Conservation (phyloP, 2,888 invertebrate species). For the Philereme vetulata region DNA sequence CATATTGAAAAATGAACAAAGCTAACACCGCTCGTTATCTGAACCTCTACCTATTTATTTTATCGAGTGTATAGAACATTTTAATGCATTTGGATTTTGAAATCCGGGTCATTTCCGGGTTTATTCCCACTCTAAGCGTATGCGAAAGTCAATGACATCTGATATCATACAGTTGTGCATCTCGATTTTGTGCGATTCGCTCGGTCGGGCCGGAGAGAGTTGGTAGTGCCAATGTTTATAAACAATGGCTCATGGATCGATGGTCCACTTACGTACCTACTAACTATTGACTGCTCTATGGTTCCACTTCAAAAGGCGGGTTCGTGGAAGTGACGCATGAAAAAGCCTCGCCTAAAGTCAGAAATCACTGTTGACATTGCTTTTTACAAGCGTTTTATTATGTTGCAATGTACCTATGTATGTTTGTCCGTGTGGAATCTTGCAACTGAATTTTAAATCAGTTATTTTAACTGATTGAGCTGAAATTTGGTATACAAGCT, state of each 20-base stretch:
- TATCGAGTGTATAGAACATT: background rate
- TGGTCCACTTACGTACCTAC: slow-evolving; percentile 28
- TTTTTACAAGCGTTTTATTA: too few species aligned
- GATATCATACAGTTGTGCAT: slow-evolving; percentile 39
- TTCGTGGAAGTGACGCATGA: slow-evolving; percentile 47
- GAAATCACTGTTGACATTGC: too few species aligned
- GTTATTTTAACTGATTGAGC: too few species aligned
- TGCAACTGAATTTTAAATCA: too few species aligned
- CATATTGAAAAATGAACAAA: too few species aligned
- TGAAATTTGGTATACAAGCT: too few species aligned
- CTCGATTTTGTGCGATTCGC: slow-evolving; percentile 48
- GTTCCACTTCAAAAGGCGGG: slow-evolving; percentile 48
- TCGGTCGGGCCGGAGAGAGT: slow-evolving; percentile 39
- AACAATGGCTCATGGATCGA: slow-evolving; percentile 56
- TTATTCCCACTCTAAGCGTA: slow-evolving; percentile 12
- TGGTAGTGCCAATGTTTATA: slow-evolving; percentile 58
- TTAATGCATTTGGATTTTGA: background rate
- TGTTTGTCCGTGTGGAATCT: too few species aligned
- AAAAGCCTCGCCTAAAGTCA: too few species aligned
- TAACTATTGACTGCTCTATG: slow-evolving; percentile 16
- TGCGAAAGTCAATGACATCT: slow-evolving; percentile 52
- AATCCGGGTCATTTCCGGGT: slow-evolving; percentile 17
- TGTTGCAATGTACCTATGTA: too few species aligned
- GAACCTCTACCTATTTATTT: too few species aligned
- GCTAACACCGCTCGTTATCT: too few species aligned